Evolutionary conservation across 2,888 invertebrate genomes (phyloP), one percentile per base, ranked within the genome.

Genomic region (Ophraella communa): DNA sequence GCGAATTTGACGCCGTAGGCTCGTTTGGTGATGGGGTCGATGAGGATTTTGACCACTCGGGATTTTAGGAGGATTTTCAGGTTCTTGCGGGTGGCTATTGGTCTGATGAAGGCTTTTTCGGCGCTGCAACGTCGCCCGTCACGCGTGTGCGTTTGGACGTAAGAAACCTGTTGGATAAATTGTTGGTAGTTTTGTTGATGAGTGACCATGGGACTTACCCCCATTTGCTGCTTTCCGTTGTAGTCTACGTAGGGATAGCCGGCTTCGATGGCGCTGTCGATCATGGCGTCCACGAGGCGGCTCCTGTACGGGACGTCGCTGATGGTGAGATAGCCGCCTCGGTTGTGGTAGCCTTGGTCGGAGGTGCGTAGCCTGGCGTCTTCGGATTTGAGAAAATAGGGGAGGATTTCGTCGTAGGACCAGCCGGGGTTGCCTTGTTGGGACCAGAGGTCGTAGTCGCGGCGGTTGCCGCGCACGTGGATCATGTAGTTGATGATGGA

Each of bases 401-500:
- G 84, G 2, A 86, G 74, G 0, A 87, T 80, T 3, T 81, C 81
- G 44, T 78, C 65, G 72, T 78, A 82, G 5, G 77, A 74, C 87
- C 88, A 88, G 1, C 87, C 88, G 4, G 80, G 78, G 67, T 84
- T 85, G 3, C 87, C 87, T 56, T 82, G 75, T n/a, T 74, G 77
- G 33, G 83, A 84, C 87, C 87, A 93, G 35, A 82, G 83, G 82
- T 24, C 89, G 82, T 91, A 94, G 75, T 94, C 92, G 8, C 83
- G 81, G 1, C 85, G 86, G 75, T 88, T 85, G 0, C 88, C 88
- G 49, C 88, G 79, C 0, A 85, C 83, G 76, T 87, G 86, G 71
- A 85, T 85, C 95, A 96, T 95, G 18, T 94, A 95, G 79, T 96
- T 96, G 1, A 95, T 82, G 1, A 91, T 90, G 75, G 93, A 93